Evolutionary conservation across 2,888 invertebrate genomes (phyloP), one percentile per base, ranked within the genome.

Genomic region (Teinopalpus imperialis): DNA sequence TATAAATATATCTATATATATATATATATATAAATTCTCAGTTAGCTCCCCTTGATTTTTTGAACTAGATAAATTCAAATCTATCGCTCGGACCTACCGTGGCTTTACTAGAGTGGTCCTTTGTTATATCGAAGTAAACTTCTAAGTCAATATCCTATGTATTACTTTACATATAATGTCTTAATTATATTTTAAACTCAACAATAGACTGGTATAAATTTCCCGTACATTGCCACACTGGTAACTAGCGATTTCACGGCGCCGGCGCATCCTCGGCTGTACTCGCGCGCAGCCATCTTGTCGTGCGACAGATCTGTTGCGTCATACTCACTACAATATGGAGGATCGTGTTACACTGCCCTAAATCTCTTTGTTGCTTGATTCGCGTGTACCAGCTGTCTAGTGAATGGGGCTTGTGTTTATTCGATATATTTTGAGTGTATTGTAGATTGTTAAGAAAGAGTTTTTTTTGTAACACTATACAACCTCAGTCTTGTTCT

Each of bases 261-360:
- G 66, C 76, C 52, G 60, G 82, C 80, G 80, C 86, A 83, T 87
- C 85, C 81, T 85, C 74, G 81, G 78, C 71, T 79, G 81, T 81
- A 74, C 67, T 63, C 70, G 61, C 73, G 76, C 68, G 60, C 56
- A 61, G 70, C 74, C 77, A 73, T 77, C 61, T 74, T 74, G 67
- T 52, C 61, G 67, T 63, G 68, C 75, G 80, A 81, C 80, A 81
- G 70, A 79, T 74, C 66, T 63, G 69, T 83, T 85, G 76, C 85
- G 69, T 80, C 79, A 81, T 69, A 66, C 59, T 8, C 56, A 61
- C 67, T 72, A 74, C 74, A 79, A 74, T 75, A 74, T 70, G 63
- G 68, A 57, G 72, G 77, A 80, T 83, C 74, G 80, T 78, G 83
- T 86, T 83, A 86, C 86, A 80, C 74, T 83, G 83, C 72, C 77